Evolutionary conservation across 2,888 invertebrate species (phyloP), one percentile per base, ranked within the genome.

Genomic region (Dicyrtoma fusca): DNA sequence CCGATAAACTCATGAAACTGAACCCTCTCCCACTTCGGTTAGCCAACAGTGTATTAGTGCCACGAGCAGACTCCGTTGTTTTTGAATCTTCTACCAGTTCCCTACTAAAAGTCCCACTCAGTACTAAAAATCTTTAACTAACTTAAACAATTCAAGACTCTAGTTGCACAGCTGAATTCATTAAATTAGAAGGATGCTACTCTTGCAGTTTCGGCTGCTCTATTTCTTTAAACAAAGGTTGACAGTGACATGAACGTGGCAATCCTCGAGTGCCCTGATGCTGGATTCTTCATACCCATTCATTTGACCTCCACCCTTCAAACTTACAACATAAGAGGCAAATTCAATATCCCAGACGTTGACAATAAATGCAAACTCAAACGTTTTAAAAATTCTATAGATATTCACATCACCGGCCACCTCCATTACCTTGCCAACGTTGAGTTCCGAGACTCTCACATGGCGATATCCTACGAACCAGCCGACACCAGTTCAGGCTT

Each of bases 81-180:
- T 51, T 51, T 51, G 51, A 51, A 51, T 51, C 51, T 5, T 51
- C 51, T 11, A 51, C 51, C 6, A 51, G 19, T 14, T 17, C 51
- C 14, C n/a, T 51, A 10, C 51, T 51, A 5, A 19, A 51, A 14
- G n/a, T 51, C 5, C 51, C 14, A 14, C 14, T 51, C 14, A 10
- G 4, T 51, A 51, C n/a, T n/a, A n/a, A n/a, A n/a, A n/a, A n/a
- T n/a, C n/a, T n/a, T n/a, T n/a, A n/a, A n/a, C n/a, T n/a, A n/a
- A n/a, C n/a, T n/a, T n/a, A n/a, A n/a, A n/a, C n/a, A n/a, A n/a
- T n/a, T n/a, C n/a, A n/a, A n/a, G n/a, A n/a, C n/a, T n/a, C n/a
- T n/a, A n/a, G n/a, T n/a, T n/a, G n/a, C n/a, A n/a, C n/a, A n/a
- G n/a, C n/a, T n/a, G n/a, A n/a, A n/a, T n/a, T n/a, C n/a, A n/a